Evolutionary conservation across 2,888 invertebrate species (phyloP), one percentile per base, ranked within the genome.

Genomic region (Polydrusus tereticollis): DNA sequence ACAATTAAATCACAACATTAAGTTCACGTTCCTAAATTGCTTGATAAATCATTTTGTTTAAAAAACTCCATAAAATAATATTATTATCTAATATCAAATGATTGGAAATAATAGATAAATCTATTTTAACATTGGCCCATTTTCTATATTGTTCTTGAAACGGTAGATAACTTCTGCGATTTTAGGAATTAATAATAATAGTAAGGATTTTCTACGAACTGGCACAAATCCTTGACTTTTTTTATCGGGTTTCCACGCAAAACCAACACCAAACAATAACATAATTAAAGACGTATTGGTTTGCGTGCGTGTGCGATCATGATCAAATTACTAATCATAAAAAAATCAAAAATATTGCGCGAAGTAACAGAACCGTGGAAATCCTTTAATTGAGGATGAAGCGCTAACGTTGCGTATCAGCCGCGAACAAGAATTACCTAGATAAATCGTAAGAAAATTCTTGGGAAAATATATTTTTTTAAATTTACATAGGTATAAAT

Each of bases 331-430:
- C 58, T 64, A 70, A 70, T 70, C 70, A 70, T 70, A 64, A 59
- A 43, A 60, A 65, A 47, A n/a, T 45, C 14, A 16, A 43, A 43
- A 45, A 52, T 14, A 33, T 57, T 47, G 47, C 58, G 50, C 59
- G 33, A 47, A 59, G 59, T 50, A 67, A 67, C 59, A 50, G 59
- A 67, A 67, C 67, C 67, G 59, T 67, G 67, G 67, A 67, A 67
- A 67, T 67, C 59, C 67, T 67, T 63, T 69, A 69, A 69, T 69
- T 69, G 69, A 63, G 69, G 69, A 69, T 69, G 69, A 43, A 16
- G 26, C 45, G 57, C 6, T 63, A 16, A 16, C 45, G 57, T 12
- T 63, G 63, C 23, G 63, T 63, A 69, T 69, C 18, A 23, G 50
- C 69, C 55, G 45, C 55, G 63, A 69, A 63, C 18, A 52, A 62